phyloP scores from a whole-genome alignment of 2,113 vertebrate genomes.

The Illadopsis cleaveri region DNA sequence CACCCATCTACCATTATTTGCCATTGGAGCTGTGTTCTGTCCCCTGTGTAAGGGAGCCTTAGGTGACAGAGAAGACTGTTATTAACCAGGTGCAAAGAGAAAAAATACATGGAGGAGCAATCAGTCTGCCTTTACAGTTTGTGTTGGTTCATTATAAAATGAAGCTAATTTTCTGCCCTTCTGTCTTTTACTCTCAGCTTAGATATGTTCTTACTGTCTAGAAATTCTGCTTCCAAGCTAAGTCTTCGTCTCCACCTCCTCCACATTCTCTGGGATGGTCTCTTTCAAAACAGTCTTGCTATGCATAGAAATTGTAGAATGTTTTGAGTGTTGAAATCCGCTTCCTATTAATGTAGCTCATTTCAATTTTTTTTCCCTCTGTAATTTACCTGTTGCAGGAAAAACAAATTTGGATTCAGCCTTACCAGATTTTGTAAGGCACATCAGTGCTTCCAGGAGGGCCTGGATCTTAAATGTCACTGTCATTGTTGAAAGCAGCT shows the following conservation, averaged over 20 bases:
- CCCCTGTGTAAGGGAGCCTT: neutral
- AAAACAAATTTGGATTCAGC: neutral
- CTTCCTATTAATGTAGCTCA: neutral
- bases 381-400: neutral
- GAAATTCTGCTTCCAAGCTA: neutral
- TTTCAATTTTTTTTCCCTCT: neutral
- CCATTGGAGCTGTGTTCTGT: neutral
- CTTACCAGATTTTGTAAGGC: neutral
- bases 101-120: neutral
- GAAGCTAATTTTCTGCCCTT: neutral
- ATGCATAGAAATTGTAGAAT: neutral
- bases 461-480: neutral
- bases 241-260: neutral
- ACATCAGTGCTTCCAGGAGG: rapidly evolving
- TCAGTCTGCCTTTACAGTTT: neutral
- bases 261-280: neutral
- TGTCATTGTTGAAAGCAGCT: neutral
- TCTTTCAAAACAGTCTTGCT: neutral
- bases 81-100: neutral
- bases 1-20: neutral
- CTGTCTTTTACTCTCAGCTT: neutral
- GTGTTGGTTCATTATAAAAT: neutral
- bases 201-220: rapidly evolving
- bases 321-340: neutral
- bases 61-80: neutral